Evolutionary conservation across 2,888 invertebrate genomes (phyloP).

Genomic region (Sipha maydis): DNA sequence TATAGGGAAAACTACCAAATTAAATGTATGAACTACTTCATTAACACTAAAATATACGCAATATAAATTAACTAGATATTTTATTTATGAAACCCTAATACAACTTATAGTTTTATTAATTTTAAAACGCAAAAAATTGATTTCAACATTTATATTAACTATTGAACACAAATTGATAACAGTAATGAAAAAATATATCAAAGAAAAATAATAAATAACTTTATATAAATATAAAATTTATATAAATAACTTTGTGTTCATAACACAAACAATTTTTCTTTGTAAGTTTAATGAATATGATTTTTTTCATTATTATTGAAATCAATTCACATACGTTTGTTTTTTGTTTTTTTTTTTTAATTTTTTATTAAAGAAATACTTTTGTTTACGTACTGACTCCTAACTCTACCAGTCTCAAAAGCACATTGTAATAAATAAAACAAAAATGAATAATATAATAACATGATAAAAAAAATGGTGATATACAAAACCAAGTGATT

Average conservation of each 20-base stretch:
- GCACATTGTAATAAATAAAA: not conserved
- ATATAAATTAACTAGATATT: too few relatives aligned
- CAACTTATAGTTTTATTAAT: too few relatives aligned
- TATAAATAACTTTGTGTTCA: too few relatives aligned
- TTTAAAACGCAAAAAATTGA: too few relatives aligned
- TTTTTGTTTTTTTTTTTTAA: too few relatives aligned
- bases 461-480: too few relatives aligned
- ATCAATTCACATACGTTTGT: not conserved
- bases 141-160: not conserved
- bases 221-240: too few relatives aligned
- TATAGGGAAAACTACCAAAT: too few relatives aligned
- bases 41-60: too few relatives aligned
- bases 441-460: not conserved
- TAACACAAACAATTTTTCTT: not conserved
- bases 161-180: not conserved
- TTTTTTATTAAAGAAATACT: not conserved
- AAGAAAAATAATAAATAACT: not conserved
- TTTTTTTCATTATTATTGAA: constrained; percentile 19
- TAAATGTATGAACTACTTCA: too few relatives aligned
- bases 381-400: not conserved
- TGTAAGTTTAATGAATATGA: not conserved
- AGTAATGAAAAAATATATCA: not conserved
- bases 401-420: not conserved
- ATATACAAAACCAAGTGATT: too few relatives aligned
- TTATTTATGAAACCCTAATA: too few relatives aligned